Evolutionary conservation across 2,888 invertebrate species (phyloP).

Genomic region (Atrina japonica): DNA sequence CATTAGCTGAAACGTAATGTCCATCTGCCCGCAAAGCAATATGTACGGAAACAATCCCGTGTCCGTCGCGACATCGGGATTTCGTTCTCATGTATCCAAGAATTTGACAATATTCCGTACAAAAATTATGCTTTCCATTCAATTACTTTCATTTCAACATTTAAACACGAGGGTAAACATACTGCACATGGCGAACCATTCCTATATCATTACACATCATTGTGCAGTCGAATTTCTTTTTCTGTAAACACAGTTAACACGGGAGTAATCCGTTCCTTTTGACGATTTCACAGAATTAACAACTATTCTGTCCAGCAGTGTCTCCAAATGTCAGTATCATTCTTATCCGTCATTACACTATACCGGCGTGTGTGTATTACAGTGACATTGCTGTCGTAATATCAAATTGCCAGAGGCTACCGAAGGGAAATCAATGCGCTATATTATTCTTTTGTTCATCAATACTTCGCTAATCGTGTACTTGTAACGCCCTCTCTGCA

Average conservation of each 20-base stretch:
- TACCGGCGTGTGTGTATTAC: conserved; percentile 23
- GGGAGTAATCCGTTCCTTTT: not conserved
- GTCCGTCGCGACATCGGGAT: conserved; percentile 22
- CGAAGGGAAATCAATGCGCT: not conserved
- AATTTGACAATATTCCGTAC: not conserved
- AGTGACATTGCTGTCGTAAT: conserved; percentile 30
- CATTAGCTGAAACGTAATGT: conserved; percentile 34
- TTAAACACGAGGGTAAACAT: not conserved
- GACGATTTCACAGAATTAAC: too few species aligned
- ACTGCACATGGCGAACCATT: not conserved
- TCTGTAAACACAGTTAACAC: not conserved
- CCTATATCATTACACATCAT: not conserved
- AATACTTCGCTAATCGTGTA: too few species aligned
- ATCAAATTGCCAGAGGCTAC: conserved; percentile 8
- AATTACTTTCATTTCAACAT: not conserved
- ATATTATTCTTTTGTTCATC: too few species aligned
- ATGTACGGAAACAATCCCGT: conserved; percentile 3
- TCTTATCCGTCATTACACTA: not conserved
- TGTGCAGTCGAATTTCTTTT: not conserved
- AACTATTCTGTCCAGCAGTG: too few species aligned
- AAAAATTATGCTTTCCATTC: too few species aligned
- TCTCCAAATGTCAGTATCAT: too few species aligned
- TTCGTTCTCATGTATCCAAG: not conserved
- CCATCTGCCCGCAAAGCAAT: conserved; percentile 24
- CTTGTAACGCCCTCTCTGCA: too few species aligned